Base-by-base conservation (phyloP, 53 echinoderm and acorn worm species). In the Patiria pectinifera region DNA sequence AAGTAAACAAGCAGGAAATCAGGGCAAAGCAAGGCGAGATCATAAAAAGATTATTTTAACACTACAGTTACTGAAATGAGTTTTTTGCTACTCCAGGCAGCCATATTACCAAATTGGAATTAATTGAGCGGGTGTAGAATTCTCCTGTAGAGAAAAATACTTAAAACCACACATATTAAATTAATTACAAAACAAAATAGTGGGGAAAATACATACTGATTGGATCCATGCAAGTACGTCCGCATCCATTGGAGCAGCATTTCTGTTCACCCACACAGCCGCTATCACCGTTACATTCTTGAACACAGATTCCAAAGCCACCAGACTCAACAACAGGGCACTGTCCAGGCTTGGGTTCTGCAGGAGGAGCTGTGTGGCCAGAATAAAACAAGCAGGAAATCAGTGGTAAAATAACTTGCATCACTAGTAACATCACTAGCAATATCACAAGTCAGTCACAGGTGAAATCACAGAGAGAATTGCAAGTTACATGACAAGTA, bases 241-340 rank as follows among this genome's bases (percentile, higher is more conserved):
- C 91, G 46, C 91, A 91, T 1, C 91, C 91, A 76, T 91, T 91
- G 59, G 71, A 18, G 21, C 91, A 91, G 60, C 91, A 91, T 82
- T 91, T 91, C 23, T 11, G 10, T 18, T 84, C 76, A 14, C 58
- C 84, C n/a, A 22, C 58, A 91, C 91, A 91, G 59, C 83, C 84
- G 26, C 25, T 58, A 59, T 91, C 91, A 59, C 48, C 71, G 45
- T 83, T 45, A 75, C 91, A 91, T 83, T 91, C 83, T 48, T 91
- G 91, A 45, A 83, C 22, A 91, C 91, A 91, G 71, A 84, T 84
- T 71, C 83, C 91, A 69, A 91, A 91, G n/a, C 80, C 81, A 91
- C 48, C 61, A 60, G 71, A 11, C 70, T 86, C 86, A 21, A 69
- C 1, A 19, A 71, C 86, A 15, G 92, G 92, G 59, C 92, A 92